A percentile compares a stretch with the other conserved stretches of the same genome.
phyloP scores from a whole-genome alignment of 2,797 vertebrate genomes.

The Poecilia velifera region DNA sequence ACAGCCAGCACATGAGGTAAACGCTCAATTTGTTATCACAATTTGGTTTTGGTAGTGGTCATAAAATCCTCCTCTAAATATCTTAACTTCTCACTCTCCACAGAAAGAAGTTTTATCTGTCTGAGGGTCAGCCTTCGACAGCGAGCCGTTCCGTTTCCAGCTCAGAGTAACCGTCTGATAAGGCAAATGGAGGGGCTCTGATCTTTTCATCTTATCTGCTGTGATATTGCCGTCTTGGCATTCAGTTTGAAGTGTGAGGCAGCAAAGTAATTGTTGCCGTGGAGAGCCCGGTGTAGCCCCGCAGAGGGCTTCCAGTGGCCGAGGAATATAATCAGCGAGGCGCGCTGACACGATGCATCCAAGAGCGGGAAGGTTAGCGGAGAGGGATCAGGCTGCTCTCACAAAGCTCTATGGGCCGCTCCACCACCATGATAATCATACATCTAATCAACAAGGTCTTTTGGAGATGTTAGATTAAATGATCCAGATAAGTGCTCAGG shows the following conservation, averaged over 20 bases:
- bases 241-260: conserved; percentile 73
- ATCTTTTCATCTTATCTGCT: conserved; percentile 73
- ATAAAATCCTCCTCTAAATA: conserved; percentile 26
- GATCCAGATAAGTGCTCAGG: conserved; percentile 53
- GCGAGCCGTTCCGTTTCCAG: conserved; percentile 36
- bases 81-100: conserved; percentile 26
- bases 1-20: background rate
- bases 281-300: conserved; percentile 43
- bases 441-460: conserved; percentile 71
- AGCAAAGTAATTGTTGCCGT: conserved; percentile 62
- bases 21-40: conserved; percentile 2
- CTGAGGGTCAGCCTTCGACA: conserved; percentile 41
- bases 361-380: conserved; percentile 27
- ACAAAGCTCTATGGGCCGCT: conserved; percentile 42
- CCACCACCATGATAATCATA: conserved; percentile 65
- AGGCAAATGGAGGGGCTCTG: conserved; percentile 54
- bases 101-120: conserved; percentile 22
- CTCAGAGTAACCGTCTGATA: conserved; percentile 51
- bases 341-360: conserved; percentile 7
- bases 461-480: conserved; percentile 64
- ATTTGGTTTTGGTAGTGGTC: background rate
- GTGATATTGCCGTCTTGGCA: conserved; percentile 62
- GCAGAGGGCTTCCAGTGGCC: conserved; percentile 14
- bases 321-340: conserved; percentile 57
- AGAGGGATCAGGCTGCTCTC: conserved; percentile 35